Evolutionary conservation across 2,113 vertebrate genomes (phyloP).

Genomic region (Zingel zingel): DNA sequence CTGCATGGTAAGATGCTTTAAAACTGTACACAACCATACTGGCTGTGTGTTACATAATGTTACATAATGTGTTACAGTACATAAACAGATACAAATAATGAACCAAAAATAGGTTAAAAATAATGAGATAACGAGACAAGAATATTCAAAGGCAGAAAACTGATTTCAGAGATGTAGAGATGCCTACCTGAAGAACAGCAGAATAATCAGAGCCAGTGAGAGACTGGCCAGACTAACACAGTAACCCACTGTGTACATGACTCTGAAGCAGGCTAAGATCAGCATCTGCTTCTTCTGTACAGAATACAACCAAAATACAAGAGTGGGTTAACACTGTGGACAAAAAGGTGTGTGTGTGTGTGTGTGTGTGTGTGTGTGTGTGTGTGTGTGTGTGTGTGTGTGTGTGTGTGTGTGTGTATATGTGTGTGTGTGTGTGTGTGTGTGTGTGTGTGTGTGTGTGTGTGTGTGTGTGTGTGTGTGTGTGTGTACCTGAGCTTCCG

Average conservation of each 20-base stretch:
- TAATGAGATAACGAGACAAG: background rate
- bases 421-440: no score
- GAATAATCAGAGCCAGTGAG: conserved; percentile 78
- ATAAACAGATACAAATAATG: background rate
- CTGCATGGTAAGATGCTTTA: no score
- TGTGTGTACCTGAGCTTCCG: background rate
- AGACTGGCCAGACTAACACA: conserved; percentile 83
- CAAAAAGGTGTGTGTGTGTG: background rate
- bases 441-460: background rate
- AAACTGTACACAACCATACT: no score
- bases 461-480: background rate
- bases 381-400: background rate
- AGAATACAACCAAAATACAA: background rate
- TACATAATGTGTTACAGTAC: no score
- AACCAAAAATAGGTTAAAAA: background rate
- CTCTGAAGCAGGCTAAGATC: conserved; percentile 80
- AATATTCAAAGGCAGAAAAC: background rate
- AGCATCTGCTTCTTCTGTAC: conserved; percentile 79
- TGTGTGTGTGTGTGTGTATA: no score
- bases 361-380: background rate
- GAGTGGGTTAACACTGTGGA: background rate
- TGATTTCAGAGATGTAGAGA: background rate
- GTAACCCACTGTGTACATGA: conserved; percentile 87
- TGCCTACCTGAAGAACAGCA: conserved; percentile 20
- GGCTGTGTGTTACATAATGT: no score